Conservation (phyloP, 2,113 vertebrate genomes). For the Pteruthius melanotis region DNA sequence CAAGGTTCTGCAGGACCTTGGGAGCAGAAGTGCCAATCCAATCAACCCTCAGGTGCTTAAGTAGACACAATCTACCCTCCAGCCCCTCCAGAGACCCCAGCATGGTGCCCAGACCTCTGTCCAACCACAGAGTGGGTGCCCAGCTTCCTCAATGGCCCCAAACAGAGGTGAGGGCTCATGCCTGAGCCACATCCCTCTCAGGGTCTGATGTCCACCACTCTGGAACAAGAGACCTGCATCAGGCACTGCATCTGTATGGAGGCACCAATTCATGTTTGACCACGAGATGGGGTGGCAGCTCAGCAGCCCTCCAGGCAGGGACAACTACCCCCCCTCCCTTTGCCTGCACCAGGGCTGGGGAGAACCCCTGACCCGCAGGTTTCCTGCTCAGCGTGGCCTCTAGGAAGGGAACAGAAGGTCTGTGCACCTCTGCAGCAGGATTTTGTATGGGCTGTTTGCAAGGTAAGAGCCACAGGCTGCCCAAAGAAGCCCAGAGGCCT, state of each 20-base stretch:
- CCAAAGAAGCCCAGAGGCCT: neutral
- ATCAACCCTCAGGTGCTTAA: neutral
- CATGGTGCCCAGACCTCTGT: neutral
- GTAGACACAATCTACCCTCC: neutral
- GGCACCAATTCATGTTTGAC: neutral
- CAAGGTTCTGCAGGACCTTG: neutral
- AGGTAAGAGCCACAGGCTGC: neutral
- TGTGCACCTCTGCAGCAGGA: neutral
- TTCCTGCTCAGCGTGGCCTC: neutral
- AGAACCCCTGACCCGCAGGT: neutral
- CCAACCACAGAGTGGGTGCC: neutral
- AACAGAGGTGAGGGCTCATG: neutral
- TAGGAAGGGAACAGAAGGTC: neutral
- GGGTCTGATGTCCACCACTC: neutral
- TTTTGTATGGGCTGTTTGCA: neutral
- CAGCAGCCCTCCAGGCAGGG: neutral
- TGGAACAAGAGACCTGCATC: neutral
- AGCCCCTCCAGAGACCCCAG: neutral
- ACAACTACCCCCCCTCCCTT: neutral
- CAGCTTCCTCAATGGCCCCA: neutral
- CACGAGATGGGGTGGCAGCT: constrained; percentile 48
- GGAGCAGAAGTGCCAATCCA: neutral
- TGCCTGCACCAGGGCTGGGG: neutral
- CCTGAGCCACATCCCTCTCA: neutral
- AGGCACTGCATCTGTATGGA: neutral